Percentiles rank a stretch among this genome's conserved stretches.
phyloP scores from a whole-genome alignment of 2,888 invertebrate species.

The Epicampocera succincta region DNA sequence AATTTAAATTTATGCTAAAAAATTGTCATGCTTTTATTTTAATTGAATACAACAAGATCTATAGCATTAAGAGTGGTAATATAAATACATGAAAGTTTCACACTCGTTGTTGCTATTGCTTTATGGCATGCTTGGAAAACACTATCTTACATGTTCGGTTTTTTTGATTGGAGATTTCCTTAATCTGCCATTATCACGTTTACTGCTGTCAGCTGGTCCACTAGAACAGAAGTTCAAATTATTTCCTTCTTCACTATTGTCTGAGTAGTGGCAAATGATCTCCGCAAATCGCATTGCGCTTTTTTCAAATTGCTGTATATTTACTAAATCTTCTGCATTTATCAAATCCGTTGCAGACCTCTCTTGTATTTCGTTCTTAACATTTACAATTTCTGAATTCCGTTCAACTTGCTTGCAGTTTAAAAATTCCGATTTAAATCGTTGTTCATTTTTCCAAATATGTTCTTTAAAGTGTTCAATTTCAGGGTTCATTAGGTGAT shows the following conservation, averaged over 20 bases:
- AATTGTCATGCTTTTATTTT: too few relatives aligned
- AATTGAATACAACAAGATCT: too few relatives aligned
- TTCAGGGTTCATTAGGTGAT: neutral
- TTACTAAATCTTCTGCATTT: neutral
- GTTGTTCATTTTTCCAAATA: neutral
- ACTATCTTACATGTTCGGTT: slow-evolving; percentile 28
- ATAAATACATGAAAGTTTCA: too few relatives aligned
- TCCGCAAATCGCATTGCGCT: neutral
- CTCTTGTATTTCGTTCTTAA: neutral
- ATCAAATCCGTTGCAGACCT: neutral
- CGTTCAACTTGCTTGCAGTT: neutral
- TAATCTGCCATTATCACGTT: neutral
- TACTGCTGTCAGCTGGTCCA: neutral
- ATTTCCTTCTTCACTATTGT: slow-evolving; percentile 8
- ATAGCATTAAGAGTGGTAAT: too few relatives aligned
- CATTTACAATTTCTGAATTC: neutral
- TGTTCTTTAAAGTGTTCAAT: neutral
- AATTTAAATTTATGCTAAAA: too few relatives aligned
- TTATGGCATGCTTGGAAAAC: too few relatives aligned
- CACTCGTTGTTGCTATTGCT: too few relatives aligned
- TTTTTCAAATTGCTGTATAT: neutral
- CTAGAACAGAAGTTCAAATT: neutral
- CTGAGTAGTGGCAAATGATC: neutral
- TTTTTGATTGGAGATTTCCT: neutral
- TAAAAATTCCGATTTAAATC: neutral